Conservation (phyloP, 2,888 invertebrate genomes). For the Drosophila tanythrix region DNA sequence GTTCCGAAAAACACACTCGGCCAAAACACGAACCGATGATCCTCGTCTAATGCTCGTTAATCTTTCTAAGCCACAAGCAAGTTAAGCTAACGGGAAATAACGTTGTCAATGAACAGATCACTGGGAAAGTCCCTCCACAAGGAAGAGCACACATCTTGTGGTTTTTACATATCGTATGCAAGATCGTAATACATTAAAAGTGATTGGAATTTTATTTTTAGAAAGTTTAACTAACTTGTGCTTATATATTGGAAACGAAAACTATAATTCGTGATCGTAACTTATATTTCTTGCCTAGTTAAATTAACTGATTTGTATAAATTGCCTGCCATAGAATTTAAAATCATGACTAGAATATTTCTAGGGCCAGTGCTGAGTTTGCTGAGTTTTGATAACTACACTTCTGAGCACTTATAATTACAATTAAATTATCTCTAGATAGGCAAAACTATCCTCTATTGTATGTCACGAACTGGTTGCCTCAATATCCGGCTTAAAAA, state of each 20-base stretch:
- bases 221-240: no score
- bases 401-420: slow-evolving; percentile 22
- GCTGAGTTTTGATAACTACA: slow-evolving; percentile 9
- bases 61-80: slow-evolving; percentile 66
- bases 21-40: slow-evolving; percentile 65
- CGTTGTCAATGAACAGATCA: slow-evolving; percentile 71
- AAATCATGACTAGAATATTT: slow-evolving; percentile 37
- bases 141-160: slow-evolving; percentile 56
- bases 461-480: slow-evolving; percentile 14
- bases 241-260: neutral
- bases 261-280: slow-evolving; percentile 30
- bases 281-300: slow-evolving; percentile 1
- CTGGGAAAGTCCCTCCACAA: slow-evolving; percentile 61
- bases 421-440: slow-evolving; percentile 11
- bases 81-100: slow-evolving; percentile 79
- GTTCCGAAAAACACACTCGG: slow-evolving; percentile 25
- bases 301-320: slow-evolving; percentile 11
- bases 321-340: neutral
- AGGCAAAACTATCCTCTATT: neutral
- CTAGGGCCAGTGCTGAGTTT: slow-evolving; percentile 1
- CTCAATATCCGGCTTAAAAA: slow-evolving; percentile 42
- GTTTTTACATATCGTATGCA: slow-evolving; percentile 1
- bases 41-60: slow-evolving; percentile 70
- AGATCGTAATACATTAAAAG: slow-evolving; percentile 5
- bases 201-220: neutral